Evolutionary conservation across 2,797 vertebrate species (phyloP).

Genomic region (Myotis pilosus): DNA sequence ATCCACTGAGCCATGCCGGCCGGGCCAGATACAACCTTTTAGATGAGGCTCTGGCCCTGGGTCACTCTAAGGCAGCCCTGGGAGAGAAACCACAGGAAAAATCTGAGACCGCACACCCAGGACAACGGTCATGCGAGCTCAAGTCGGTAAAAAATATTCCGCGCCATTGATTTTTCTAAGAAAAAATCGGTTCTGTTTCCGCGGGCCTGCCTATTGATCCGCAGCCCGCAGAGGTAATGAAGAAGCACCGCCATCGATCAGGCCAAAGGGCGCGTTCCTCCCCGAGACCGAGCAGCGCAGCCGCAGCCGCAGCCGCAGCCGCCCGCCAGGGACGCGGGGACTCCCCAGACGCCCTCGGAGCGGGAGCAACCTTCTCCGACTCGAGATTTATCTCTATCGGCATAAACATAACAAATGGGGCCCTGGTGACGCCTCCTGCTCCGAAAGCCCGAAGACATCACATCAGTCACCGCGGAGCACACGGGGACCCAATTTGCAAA

Average conservation of each 20-base stretch:
- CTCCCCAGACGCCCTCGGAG: constrained; percentile 46
- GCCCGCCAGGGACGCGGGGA: constrained; percentile 61
- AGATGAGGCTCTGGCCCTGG: constrained; percentile 44
- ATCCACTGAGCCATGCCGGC: background rate
- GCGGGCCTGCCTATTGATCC: constrained; percentile 81
- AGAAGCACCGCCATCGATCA: constrained; percentile 85
- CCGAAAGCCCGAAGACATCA: constrained; percentile 77
- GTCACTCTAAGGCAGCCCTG: background rate
- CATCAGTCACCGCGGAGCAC: constrained; percentile 74
- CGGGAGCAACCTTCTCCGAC: constrained; percentile 59
- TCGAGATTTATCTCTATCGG: constrained; percentile 81
- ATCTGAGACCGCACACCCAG: background rate
- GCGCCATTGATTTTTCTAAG: constrained; percentile 84
- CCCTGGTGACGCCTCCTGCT: constrained; percentile 76
- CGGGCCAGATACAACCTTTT: background rate
- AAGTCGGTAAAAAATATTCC: constrained; percentile 77
- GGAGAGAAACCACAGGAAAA: background rate
- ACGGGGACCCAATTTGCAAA: constrained; percentile 76
- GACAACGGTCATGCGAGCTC: background rate
- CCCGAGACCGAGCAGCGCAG: constrained; percentile 70
- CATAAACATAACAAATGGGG: constrained; percentile 84
- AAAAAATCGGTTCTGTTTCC: constrained; percentile 82
- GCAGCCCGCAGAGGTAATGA: constrained; percentile 82
- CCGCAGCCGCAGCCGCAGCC: background rate
- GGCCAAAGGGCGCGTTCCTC: constrained; percentile 80